Evolutionary conservation across 2,888 invertebrate species (phyloP), one percentile per base, ranked within the genome.

Genomic region (Autographa pulchrina): DNA sequence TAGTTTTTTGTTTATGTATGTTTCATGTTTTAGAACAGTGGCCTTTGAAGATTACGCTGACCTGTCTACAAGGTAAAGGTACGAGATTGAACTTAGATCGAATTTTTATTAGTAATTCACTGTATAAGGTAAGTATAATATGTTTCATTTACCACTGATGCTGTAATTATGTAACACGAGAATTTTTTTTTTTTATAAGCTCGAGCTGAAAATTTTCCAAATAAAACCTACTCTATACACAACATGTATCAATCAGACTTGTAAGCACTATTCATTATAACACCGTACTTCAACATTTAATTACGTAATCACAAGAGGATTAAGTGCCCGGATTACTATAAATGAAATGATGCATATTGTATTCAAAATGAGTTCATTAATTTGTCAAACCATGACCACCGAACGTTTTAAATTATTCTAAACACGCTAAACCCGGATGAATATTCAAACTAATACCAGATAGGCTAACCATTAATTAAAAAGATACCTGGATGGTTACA

Each of bases 371-470:
- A 65, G 43, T 64, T 77, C 77, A 78, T 80, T 80, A 72, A 80
- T 76, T 68, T 72, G 63, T 68, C 63, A 76, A 54, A 59, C 25
- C 31, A 3, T 8, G 68, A 77, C 77, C 72, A 16, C 72, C 35
- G 18, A 31, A 38, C 54, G 67, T 70, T 76, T 79, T 70, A 80
- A 76, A 77, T 82, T 80, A 80, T 78, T 68, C 78, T 65, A 75
- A 79, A 65, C 67, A 59, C 54, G 31, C 71, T 56, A 64, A 56
- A 18, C 43, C 68, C 9, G 9, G 25, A 61, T 65, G 41, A 72
- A 80, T 82, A 73, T 80, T 77, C 63, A 70, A 80, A 82, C 72
- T 58, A 72, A 73, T 70, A 75, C 78, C 59, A 77, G 18, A 68
- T 76, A 72, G 48, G 58, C 41, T 38, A 48, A 68, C 70, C 60